These are phyloP conservation scores for Megaceryle maxima DNA, from an alignment of 2,113 vertebrate species.

Conservation along the genomic window DNA sequence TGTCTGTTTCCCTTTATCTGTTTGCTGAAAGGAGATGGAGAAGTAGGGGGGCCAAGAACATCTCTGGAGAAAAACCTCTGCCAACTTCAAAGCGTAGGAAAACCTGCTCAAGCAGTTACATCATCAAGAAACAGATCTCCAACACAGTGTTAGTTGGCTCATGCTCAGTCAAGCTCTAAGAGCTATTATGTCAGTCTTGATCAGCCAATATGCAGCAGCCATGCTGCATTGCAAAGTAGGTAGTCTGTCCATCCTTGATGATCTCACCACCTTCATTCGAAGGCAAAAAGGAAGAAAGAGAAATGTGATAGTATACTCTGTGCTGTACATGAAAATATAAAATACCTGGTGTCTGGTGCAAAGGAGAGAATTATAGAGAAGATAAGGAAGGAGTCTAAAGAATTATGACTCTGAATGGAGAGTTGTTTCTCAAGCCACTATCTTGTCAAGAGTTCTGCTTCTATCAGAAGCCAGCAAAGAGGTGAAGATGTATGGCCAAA, in stretches of 20 bases:
- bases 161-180: neutral
- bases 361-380: neutral
- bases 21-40: neutral
- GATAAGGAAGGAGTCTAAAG: neutral
- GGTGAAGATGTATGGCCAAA: neutral
- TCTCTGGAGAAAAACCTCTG: constrained; percentile 8
- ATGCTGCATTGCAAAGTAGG: neutral
- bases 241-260: neutral
- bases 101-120: neutral
- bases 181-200: neutral
- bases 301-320: neutral
- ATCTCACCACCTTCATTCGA: fast-evolving
- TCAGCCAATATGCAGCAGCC: neutral
- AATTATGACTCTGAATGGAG: neutral
- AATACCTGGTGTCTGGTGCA: neutral
- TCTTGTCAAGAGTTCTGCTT: neutral
- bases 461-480: neutral
- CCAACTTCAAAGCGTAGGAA: neutral
- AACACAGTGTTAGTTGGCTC: neutral
- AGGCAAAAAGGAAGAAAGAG: neutral
- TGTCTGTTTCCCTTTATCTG: neutral
- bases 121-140: neutral
- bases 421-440: neutral
- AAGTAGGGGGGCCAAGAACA: neutral
- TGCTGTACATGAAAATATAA: neutral